Conservation (phyloP, 2,888 invertebrate species). For the Sminthurinus aureus region DNA sequence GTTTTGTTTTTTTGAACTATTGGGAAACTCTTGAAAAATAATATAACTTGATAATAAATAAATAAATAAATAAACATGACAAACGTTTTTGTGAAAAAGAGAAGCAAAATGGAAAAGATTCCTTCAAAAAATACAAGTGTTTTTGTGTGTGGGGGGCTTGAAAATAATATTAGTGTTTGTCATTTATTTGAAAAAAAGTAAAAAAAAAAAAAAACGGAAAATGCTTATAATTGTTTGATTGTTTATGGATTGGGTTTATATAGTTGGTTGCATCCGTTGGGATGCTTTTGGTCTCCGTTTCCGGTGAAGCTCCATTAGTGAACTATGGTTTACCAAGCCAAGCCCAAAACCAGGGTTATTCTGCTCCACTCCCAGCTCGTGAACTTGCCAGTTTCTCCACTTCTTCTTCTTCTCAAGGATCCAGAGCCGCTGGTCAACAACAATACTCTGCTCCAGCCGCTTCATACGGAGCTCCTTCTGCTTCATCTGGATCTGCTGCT, state of each 20-base stretch:
- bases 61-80: neutral
- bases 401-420: neutral
- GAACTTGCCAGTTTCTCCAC: neutral
- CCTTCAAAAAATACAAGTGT: neutral
- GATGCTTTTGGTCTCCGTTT: slow-evolving; percentile 25
- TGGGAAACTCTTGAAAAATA: neutral
- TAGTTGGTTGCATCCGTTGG: slow-evolving; percentile 17
- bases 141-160: neutral
- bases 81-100: neutral
- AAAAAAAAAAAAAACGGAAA: too few species aligned
- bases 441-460: slow-evolving; percentile 9
- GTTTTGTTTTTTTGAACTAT: neutral
- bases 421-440: neutral
- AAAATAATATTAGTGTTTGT: too few species aligned
- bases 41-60: neutral
- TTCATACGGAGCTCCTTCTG: neutral
- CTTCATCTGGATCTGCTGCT: neutral
- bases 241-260: neutral
- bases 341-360: neutral
- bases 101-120: neutral
- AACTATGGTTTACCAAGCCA: neutral
- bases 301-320: slow-evolving; percentile 26
- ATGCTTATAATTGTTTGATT: neutral
- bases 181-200: too few species aligned
- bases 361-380: neutral